A percentile compares a stretch with the other conserved stretches of the same genome.
Evolutionary conservation across 1,140 invertebrate genomes (phyloP).

Genomic region (Gryllus bimaculatus): DNA sequence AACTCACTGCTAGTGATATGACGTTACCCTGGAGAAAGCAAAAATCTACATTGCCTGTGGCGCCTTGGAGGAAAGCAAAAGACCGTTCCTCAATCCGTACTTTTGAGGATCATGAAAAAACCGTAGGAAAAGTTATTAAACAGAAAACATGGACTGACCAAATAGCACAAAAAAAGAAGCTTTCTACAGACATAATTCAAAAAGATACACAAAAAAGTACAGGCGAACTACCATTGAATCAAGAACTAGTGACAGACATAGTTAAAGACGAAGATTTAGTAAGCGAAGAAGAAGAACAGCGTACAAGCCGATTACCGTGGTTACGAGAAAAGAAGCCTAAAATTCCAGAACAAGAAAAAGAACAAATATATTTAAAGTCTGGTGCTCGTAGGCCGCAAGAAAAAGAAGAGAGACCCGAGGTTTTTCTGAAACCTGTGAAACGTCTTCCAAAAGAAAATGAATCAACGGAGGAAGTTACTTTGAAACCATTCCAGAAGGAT

Average conservation of each 20-base stretch:
- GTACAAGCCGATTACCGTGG: slow-evolving; percentile 15
- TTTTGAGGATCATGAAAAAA: too few relatives aligned
- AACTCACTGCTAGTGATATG: too few relatives aligned
- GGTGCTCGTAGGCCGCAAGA: slow-evolving; percentile 20
- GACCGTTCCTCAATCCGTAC: too few relatives aligned
- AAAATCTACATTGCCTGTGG: too few relatives aligned
- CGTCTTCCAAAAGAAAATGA: slow-evolving; percentile 10
- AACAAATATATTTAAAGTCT: slow-evolving; percentile 26
- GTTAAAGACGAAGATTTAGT: slow-evolving; percentile 25
- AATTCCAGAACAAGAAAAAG: slow-evolving; percentile 29
- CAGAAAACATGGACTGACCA: too few relatives aligned
- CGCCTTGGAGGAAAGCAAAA: too few relatives aligned
- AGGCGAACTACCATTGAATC: not conserved
- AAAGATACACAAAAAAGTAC: too few relatives aligned
- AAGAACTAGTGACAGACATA: not conserved
- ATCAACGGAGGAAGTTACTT: slow-evolving; percentile 11
- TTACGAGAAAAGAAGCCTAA: slow-evolving; percentile 23
- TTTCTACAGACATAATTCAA: too few relatives aligned
- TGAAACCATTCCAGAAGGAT: slow-evolving; percentile 24
- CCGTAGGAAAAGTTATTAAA: too few relatives aligned
- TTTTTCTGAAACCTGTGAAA: slow-evolving; percentile 10
- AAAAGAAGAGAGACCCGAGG: slow-evolving; percentile 12
- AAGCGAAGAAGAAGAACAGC: too few relatives aligned
- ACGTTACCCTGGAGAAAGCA: too few relatives aligned
- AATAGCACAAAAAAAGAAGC: too few relatives aligned